These are phyloP conservation scores for Schizopygopsis pylzovi DNA, from an alignment of 2,797 vertebrate genomes.

Conservation along the genomic window DNA sequence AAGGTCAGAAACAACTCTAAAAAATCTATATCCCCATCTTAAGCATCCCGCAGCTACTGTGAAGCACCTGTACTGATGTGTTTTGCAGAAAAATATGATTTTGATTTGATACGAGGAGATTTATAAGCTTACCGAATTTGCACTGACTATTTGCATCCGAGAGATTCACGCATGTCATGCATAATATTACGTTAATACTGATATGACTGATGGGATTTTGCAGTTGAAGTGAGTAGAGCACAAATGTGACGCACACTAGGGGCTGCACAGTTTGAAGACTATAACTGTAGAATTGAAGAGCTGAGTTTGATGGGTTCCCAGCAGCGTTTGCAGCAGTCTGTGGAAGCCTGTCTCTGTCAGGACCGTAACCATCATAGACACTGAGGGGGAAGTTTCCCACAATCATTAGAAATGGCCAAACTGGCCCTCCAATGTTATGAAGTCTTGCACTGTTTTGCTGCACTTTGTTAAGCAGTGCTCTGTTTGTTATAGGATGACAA, in stretches of 20 bases:
- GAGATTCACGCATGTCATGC: constrained; percentile 17
- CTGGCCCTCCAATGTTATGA: background rate
- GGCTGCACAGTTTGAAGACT: constrained; percentile 33
- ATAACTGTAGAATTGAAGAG: constrained; percentile 46
- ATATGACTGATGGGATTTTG: constrained; percentile 7
- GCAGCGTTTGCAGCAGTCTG: background rate
- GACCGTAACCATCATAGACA: background rate
- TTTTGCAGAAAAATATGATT: constrained; percentile 19
- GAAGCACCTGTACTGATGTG: background rate
- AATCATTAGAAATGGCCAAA: background rate
- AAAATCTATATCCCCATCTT: constrained; percentile 20
- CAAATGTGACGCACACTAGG: constrained; percentile 23
- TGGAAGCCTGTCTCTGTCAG: background rate
- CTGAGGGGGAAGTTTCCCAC: background rate
- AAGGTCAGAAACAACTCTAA: background rate
- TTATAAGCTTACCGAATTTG: constrained; percentile 10
- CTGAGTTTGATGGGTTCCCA: constrained; percentile 20
- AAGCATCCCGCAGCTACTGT: background rate
- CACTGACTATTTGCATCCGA: background rate
- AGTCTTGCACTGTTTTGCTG: background rate
- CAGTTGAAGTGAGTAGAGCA: background rate
- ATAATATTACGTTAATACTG: constrained; percentile 26
- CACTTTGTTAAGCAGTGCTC: background rate
- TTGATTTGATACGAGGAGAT: constrained; percentile 17
- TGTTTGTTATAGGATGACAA: background rate